Conservation (phyloP, 2,797 vertebrate genomes). For the Cyclura pinguis region DNA sequence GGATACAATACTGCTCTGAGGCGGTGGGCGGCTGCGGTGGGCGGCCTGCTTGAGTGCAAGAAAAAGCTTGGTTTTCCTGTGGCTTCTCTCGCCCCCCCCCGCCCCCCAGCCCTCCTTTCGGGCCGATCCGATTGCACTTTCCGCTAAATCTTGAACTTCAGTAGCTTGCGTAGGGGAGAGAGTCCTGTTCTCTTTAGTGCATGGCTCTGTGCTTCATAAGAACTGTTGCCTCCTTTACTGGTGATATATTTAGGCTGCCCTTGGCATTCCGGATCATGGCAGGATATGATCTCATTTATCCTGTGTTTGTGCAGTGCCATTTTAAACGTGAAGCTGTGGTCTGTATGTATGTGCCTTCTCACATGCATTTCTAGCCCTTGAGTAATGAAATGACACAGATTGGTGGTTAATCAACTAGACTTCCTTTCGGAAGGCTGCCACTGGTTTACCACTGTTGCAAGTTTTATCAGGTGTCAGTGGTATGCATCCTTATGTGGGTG, state of each 20-base stretch:
- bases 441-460: neutral
- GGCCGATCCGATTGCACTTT: constrained; percentile 16
- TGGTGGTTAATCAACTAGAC: neutral
- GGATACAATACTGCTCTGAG: neutral
- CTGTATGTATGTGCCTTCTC: neutral
- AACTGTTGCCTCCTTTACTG: constrained; percentile 48
- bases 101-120: neutral
- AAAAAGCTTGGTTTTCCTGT: neutral
- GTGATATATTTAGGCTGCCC: constrained; percentile 68
- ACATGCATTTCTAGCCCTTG: constrained; percentile 59
- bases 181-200: neutral
- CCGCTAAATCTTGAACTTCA: constrained; percentile 13
- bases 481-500: neutral
- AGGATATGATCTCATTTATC: constrained; percentile 73
- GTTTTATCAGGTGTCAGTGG: neutral
- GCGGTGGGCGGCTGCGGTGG: neutral
- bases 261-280: constrained; percentile 68
- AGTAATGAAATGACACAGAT: constrained; percentile 65
- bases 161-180: neutral
- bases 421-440: neutral
- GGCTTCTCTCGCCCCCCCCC: neutral
- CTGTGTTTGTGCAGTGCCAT: constrained; percentile 64
- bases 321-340: constrained; percentile 50
- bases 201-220: constrained; percentile 70
- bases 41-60: neutral